A percentile compares a stretch with the other conserved stretches of the same genome.
phyloP scores from a whole-genome alignment of 2,113 vertebrate species.

The Sceloporus undulatus region DNA sequence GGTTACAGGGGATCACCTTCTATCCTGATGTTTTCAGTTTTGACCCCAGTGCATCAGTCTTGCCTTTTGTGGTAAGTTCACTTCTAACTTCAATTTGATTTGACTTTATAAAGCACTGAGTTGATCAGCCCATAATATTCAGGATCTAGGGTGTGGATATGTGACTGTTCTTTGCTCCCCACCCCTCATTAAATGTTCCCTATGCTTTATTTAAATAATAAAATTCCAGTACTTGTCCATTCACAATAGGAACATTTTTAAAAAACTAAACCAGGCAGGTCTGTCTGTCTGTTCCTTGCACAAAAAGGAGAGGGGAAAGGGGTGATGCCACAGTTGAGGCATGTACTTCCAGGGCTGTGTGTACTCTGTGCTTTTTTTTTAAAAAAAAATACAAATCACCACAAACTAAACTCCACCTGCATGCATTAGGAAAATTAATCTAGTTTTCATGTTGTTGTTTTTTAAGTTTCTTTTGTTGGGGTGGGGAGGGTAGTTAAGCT shows the following conservation, averaged over 20 bases:
- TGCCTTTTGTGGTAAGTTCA: neutral
- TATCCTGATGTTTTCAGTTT: neutral
- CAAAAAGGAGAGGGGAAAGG: neutral
- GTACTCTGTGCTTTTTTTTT: neutral
- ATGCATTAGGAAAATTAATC: neutral
- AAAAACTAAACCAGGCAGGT: neutral
- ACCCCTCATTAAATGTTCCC: neutral
- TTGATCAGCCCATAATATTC: neutral
- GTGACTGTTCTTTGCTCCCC: neutral
- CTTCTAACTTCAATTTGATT: neutral
- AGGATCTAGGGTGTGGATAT: neutral
- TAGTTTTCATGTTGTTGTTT: neutral
- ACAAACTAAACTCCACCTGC: neutral
- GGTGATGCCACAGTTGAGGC: neutral
- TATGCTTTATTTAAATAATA: constrained; percentile 10
- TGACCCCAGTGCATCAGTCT: neutral
- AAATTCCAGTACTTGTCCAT: neutral
- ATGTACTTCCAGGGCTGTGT: neutral
- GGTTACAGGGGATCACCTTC: neutral
- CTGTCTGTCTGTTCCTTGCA: neutral
- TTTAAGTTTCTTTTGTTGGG: neutral
- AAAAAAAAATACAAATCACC: neutral
- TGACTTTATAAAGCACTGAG: neutral
- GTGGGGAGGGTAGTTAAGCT: neutral
- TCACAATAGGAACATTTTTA: neutral